phyloP scores from a whole-genome alignment of 2,113 vertebrate genomes.

The Centropus bengalensis region DNA sequence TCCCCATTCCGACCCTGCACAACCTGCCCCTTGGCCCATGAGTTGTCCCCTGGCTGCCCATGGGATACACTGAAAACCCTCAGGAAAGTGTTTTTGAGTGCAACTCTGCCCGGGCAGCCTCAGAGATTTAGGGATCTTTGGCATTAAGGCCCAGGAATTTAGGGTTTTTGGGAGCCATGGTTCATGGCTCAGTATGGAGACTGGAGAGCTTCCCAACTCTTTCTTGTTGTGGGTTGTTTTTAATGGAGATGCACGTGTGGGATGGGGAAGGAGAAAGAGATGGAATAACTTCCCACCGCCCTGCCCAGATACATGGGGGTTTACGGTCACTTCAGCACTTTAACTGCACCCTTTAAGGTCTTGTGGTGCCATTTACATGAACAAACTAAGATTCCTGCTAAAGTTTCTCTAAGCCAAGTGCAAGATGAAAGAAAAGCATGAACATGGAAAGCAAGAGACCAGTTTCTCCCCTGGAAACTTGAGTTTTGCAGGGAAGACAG shows the following conservation, averaged over 20 bases:
- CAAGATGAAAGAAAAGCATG: fast-evolving
- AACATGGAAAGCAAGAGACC: background rate
- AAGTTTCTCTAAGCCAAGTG: background rate
- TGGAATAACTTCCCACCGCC: fast-evolving
- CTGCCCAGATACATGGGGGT: fast-evolving
- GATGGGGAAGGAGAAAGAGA: background rate
- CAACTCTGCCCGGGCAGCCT: background rate
- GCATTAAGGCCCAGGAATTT: background rate
- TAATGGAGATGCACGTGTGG: background rate
- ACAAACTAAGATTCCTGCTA: background rate
- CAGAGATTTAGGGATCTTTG: background rate
- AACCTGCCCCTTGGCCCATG: slow-evolving; percentile 21
- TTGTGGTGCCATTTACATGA: fast-evolving
- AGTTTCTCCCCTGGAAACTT: fast-evolving
- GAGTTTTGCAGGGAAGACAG: background rate
- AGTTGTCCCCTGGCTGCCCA: background rate
- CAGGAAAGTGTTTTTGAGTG: background rate
- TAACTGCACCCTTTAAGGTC: background rate
- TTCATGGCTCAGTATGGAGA: fast-evolving
- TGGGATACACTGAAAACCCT: background rate
- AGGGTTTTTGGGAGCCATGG: background rate
- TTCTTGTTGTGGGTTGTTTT: background rate
- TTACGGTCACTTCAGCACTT: background rate
- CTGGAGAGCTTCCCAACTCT: background rate
- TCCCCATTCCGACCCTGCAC: background rate